phyloP scores from a whole-genome alignment of 1,140 invertebrate species.

The Schlechtendalia chinensis region DNA sequence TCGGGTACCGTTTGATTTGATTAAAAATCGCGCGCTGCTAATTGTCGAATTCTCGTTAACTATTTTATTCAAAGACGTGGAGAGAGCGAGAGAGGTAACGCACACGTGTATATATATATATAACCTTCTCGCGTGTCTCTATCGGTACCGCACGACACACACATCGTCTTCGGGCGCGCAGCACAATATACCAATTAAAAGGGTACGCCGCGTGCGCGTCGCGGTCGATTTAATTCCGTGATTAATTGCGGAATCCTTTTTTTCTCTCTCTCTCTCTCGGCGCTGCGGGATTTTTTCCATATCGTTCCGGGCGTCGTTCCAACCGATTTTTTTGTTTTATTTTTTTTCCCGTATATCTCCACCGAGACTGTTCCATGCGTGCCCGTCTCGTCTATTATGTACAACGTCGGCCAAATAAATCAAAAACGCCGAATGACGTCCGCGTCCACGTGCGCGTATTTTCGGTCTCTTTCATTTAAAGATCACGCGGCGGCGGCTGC shows the following conservation, averaged over 20 bases:
- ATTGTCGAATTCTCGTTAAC: too few relatives aligned
- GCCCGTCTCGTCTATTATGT: background rate
- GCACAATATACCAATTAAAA: background rate
- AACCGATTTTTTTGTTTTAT: background rate
- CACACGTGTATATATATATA: too few relatives aligned
- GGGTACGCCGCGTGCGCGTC: background rate
- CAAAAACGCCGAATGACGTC: background rate
- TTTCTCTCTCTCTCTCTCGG: background rate
- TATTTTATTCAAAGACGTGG: too few relatives aligned
- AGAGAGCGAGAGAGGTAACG: too few relatives aligned
- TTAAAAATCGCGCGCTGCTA: too few relatives aligned
- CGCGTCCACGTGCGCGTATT: background rate
- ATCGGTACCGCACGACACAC: too few relatives aligned
- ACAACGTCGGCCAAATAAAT: background rate
- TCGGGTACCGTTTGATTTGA: too few relatives aligned
- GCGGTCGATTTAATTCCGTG: background rate
- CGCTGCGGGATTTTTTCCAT: background rate
- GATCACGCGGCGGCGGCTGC: background rate
- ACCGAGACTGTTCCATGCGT: background rate
- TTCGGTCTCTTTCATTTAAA: background rate
- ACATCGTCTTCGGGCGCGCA: too few relatives aligned
- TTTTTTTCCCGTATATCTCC: background rate
- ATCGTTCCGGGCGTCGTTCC: background rate
- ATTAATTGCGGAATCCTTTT: background rate
- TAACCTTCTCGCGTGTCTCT: too few relatives aligned